These are phyloP conservation scores for Agelas oroides DNA, from an alignment of 37 sponge, comb jelly and placozoan genomes.

Conservation along the genomic window DNA sequence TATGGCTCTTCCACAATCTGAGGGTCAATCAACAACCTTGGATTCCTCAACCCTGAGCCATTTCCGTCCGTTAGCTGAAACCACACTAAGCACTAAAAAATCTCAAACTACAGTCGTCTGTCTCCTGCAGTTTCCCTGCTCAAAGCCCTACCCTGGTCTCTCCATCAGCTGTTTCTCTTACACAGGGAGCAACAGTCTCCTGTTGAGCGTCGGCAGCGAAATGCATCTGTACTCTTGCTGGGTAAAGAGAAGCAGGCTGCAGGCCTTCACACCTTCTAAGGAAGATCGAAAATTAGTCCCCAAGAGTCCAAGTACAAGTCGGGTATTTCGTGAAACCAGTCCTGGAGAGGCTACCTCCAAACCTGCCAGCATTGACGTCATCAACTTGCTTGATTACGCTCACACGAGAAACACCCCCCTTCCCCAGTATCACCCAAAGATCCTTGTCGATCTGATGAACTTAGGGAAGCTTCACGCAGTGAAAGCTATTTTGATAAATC, in stretches of 20 bases:
- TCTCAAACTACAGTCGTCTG: slow-evolving; percentile 43
- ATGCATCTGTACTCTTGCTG: slow-evolving; percentile 72
- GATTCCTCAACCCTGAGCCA: background rate
- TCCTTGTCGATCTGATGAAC: slow-evolving; percentile 85
- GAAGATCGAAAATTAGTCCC: background rate
- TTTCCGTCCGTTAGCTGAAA: background rate
- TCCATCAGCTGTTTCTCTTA: slow-evolving; percentile 41
- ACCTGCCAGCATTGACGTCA: background rate
- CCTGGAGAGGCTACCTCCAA: background rate
- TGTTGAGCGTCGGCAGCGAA: slow-evolving; percentile 49
- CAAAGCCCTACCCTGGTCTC: slow-evolving; percentile 27
- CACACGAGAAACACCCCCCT: slow-evolving; percentile 59
- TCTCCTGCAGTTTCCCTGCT: slow-evolving; percentile 57
- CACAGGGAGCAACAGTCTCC: slow-evolving; percentile 72
- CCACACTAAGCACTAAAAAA: background rate
- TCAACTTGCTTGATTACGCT: slow-evolving; percentile 71
- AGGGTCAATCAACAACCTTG: background rate
- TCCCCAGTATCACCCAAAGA: slow-evolving; percentile 94
- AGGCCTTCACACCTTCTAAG: background rate
- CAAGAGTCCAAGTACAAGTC: background rate
- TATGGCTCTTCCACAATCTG: slow-evolving; percentile 44
- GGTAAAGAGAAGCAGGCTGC: slow-evolving; percentile 16
- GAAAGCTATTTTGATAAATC: slow-evolving; percentile 80
- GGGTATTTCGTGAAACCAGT: background rate
- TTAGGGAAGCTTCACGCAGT: slow-evolving; percentile 79